These are phyloP conservation scores for Macaria notata DNA, from an alignment of 2,888 invertebrate genomes.

Conservation along the genomic window DNA sequence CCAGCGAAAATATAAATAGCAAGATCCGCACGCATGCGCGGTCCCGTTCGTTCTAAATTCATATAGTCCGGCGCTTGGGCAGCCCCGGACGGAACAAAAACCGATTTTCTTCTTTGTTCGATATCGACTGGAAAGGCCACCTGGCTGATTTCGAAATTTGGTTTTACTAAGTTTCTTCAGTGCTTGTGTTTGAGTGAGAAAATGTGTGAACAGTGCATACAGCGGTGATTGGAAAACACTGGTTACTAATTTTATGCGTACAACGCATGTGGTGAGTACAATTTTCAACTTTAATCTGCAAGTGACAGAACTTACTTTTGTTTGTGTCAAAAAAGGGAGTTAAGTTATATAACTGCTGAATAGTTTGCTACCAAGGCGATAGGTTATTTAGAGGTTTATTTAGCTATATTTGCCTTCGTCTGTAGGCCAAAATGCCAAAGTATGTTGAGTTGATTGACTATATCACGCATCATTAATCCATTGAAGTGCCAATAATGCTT, in stretches of 20 bases:
- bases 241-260: constrained; percentile 49
- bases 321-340: constrained; percentile 14
- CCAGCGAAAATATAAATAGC: constrained; percentile 72
- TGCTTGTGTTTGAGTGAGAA: constrained; percentile 51
- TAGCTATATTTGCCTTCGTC: constrained; percentile 33
- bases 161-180: constrained; percentile 32
- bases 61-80: constrained; percentile 64
- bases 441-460: constrained; percentile 6
- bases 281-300: constrained; percentile 24
- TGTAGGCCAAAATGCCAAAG: constrained; percentile 13
- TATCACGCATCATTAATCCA: constrained; percentile 4
- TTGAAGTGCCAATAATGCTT: constrained; percentile 12
- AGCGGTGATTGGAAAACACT: constrained; percentile 52
- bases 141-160: constrained; percentile 33
- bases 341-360: constrained; percentile 17
- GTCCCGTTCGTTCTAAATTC: constrained; percentile 63
- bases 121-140: constrained; percentile 75
- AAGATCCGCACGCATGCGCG: constrained; percentile 51
- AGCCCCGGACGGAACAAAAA: constrained; percentile 61
- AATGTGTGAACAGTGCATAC: constrained; percentile 74
- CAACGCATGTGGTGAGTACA: constrained; percentile 51
- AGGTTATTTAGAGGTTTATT: constrained; percentile 30
- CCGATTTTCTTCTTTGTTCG: constrained; percentile 42
- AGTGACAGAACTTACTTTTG: constrained; percentile 22
- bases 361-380: constrained; percentile 39